phyloP scores from a whole-genome alignment of 1,140 invertebrate species.

The Drosophila varians region DNA sequence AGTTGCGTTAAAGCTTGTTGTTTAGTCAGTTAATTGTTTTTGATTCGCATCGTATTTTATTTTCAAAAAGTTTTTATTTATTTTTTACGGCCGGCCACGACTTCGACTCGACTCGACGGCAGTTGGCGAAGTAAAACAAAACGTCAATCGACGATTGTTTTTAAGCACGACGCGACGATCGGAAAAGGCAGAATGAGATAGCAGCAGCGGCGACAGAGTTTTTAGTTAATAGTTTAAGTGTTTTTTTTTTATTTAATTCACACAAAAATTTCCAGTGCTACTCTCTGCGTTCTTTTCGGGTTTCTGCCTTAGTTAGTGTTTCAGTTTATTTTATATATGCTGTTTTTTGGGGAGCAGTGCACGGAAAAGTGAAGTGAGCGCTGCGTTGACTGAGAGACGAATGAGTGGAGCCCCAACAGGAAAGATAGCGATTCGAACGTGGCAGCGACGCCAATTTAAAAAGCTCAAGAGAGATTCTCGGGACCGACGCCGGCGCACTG shows the following conservation, averaged over 20 bases:
- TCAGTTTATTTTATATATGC: background rate
- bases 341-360: constrained; percentile 57
- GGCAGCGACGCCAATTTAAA: constrained; percentile 31
- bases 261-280: constrained; percentile 10
- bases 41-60: background rate
- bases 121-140: constrained; percentile 56
- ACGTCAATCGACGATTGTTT: constrained; percentile 56
- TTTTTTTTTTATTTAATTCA: constrained; percentile 19
- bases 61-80: constrained; percentile 33
- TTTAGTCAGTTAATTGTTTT: constrained; percentile 9
- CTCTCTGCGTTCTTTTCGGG: constrained; percentile 31
- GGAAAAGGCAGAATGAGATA: constrained; percentile 41
- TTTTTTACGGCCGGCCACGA: constrained; percentile 40
- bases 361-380: constrained; percentile 70
- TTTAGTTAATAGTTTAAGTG: constrained; percentile 50
- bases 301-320: constrained; percentile 9
- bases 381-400: constrained; percentile 75
- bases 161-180: constrained; percentile 51
- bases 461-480: constrained; percentile 18
- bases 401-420: constrained; percentile 71
- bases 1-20: constrained; percentile 22
- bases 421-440: background rate
- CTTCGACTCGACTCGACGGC: constrained; percentile 46
- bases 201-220: constrained; percentile 39
- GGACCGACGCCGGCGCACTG: constrained; percentile 34